Evolutionary conservation across 2,888 invertebrate genomes (phyloP), one percentile per base, ranked within the genome.

Genomic region (Leucophora obtusa): DNA sequence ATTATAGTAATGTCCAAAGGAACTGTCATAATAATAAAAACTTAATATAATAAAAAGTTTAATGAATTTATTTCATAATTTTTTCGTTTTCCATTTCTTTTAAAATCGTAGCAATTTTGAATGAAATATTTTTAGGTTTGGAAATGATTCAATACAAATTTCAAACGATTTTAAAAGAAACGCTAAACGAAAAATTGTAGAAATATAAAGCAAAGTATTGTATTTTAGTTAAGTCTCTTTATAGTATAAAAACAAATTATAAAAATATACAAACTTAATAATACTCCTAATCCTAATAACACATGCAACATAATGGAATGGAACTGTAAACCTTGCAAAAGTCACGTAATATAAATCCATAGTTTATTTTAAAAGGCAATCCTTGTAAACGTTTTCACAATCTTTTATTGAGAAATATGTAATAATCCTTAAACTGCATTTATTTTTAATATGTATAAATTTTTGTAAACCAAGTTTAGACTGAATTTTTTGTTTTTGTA

Each of bases 281-380:
- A 15, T 24, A 60, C 14, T 28, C 4, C 43, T 28, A 21, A 21
- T 14, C 2, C 43, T 28, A 50, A 28, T 43, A 6, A n/a, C n/a
- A 47, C 5, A n/a, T 28, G 17, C 18, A 75, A 33, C 21, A 56
- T 71, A 53, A 75, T 47, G 24, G 18, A 58, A 70, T 63, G 77
- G 81, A 81, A 81, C 77, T 62, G 24, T 58, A 60, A 59, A 74
- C 81, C 81, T 81, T 77, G 81, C 77, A 74, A 59, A 28, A 77
- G 68, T 73, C 65, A 79, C 15, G 35, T 65, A 62, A 28, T 38
- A 62, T 33, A n/a, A 47, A 47, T 43, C 43, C 43, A 47, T 69
- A 69, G 47, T 62, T 70, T 51, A 47, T 47, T 47, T n/a, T 5
- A 47, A 58, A 76, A 11, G 35, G 33, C 33, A 54, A 18, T 54